phyloP scores from a whole-genome alignment of 2,888 invertebrate genomes.

The Parnassius orleans region DNA sequence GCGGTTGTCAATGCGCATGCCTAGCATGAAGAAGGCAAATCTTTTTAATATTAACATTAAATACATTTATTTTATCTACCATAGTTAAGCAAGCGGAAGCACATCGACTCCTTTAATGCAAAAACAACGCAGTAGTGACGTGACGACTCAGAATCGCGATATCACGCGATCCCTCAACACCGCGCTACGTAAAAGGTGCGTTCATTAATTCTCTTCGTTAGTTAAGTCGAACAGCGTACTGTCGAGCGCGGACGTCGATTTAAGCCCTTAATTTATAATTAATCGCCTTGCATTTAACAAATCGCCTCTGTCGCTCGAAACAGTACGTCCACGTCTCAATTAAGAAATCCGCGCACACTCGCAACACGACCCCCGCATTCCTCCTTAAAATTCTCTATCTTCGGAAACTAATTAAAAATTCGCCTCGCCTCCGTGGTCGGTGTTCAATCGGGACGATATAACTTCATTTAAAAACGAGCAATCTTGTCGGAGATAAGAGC shows the following conservation, averaged over 20 bases:
- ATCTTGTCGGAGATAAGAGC: constrained; percentile 77
- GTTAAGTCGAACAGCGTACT: constrained; percentile 21
- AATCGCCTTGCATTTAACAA: constrained; percentile 66
- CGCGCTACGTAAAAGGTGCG: constrained; percentile 54
- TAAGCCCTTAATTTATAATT: constrained; percentile 67
- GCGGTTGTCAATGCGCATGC: too few species aligned
- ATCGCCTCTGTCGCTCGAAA: constrained; percentile 55
- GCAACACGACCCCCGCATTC: constrained; percentile 72
- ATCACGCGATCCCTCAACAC: constrained; percentile 60
- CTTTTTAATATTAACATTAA: too few species aligned
- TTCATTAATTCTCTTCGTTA: constrained; percentile 65
- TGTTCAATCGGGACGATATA: constrained; percentile 78
- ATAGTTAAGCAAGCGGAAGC: neutral
- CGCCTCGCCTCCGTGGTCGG: constrained; percentile 71
- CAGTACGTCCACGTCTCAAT: constrained; percentile 69
- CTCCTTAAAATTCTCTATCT: constrained; percentile 77
- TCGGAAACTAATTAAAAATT: constrained; percentile 81
- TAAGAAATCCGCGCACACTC: constrained; percentile 69
- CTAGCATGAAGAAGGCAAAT: too few species aligned
- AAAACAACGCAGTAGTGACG: constrained; percentile 43
- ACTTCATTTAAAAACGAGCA: constrained; percentile 81
- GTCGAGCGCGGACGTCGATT: constrained; percentile 47
- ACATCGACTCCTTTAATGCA: constrained; percentile 34
- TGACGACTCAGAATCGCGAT: constrained; percentile 40
- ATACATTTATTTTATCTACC: constrained; percentile 4